Base-by-base conservation (phyloP, 2,797 vertebrate species). In the Hyperoplus immaculatus region DNA sequence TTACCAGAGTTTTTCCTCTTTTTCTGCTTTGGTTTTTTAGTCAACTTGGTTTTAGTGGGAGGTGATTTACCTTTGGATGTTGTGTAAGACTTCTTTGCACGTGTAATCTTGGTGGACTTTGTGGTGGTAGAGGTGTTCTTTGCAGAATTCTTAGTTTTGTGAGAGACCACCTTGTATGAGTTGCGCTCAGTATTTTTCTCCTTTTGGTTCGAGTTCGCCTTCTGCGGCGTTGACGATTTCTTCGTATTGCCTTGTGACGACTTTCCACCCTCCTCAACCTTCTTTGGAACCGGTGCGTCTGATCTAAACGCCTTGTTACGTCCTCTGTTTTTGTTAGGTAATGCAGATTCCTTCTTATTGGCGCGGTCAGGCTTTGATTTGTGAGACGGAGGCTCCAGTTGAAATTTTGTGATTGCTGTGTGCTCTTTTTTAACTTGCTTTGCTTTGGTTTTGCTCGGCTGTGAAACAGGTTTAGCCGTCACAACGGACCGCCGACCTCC, bases 381-480 rank as follows among this genome's bases (percentile, higher is more conserved):
- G 78, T 91, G 89, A 75, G 90, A 81, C 5, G 94, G 94, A 9
- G 93, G 90, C 53, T 90, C 89, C 65, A 95, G 64, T 75, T 95
- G 94, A 86, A 95, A 94, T 83, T 81, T 92, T 11, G 92, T 90
- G 64, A 84, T 69, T 6, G 82, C 51, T 67, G 29, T 29, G 29
- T 72, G 53, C 7, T 89, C 66, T 58, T 86, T 73, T 85, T 61
- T 66, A 53, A 55, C 74, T 72, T 78, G 74, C 45, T 68, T 84
- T 50, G 46, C 67, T 71, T 79, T 78, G 72, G 77, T 57, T 74
- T 75, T 75, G 45, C 15, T 86, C 60, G 83, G 64, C 81, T 75
- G 80, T 49, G 77, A 69, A 70, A 59, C 47, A n/a, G 47, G 83
- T 80, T 90, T 84, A 38, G 70, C 15, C 16, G 79, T 84, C 55